Evolutionary conservation across 2,797 vertebrate species (phyloP).

Genomic region (Thalassophryne amazonica): DNA sequence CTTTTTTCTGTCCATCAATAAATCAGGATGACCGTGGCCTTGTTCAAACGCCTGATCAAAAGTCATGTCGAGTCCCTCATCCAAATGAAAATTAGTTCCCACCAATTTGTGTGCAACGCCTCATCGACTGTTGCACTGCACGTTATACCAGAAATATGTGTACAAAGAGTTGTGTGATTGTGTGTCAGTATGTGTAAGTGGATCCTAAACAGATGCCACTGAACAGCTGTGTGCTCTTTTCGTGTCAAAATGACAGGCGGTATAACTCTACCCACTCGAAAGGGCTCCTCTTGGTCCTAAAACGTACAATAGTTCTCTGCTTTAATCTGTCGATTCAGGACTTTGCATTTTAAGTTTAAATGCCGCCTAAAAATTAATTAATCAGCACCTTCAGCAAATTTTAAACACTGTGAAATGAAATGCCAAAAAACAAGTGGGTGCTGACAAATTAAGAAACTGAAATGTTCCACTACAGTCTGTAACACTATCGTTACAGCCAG

Average conservation of each 20-base stretch:
- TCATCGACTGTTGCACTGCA: slow-evolving; percentile 13
- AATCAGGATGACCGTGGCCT: slow-evolving; percentile 6
- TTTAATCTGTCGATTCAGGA: not conserved
- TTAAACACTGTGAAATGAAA: not conserved
- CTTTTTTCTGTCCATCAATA: slow-evolving; percentile 23
- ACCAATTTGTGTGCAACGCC: slow-evolving; percentile 10
- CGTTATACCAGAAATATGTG: slow-evolving; percentile 44
- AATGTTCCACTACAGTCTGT: not conserved
- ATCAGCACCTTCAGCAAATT: not conserved
- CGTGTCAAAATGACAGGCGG: slow-evolving; percentile 61
- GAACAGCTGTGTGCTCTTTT: slow-evolving; percentile 76
- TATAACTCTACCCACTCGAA: slow-evolving; percentile 33
- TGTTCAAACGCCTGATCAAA: not conserved
- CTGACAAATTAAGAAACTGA: not conserved
- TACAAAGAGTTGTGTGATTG: slow-evolving; percentile 33
- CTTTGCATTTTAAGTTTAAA: not conserved
- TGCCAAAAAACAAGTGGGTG: not conserved
- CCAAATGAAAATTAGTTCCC: not conserved
- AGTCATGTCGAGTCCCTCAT: not conserved
- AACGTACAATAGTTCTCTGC: slow-evolving; percentile 9
- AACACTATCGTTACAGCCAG: not conserved
- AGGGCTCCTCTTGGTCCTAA: slow-evolving; percentile 33
- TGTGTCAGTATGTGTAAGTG: slow-evolving; percentile 31
- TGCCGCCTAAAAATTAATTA: not conserved
- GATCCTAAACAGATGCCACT: slow-evolving; percentile 60